Conservation (phyloP, 2,888 invertebrate species). For the Tryphoninae sp. region DNA sequence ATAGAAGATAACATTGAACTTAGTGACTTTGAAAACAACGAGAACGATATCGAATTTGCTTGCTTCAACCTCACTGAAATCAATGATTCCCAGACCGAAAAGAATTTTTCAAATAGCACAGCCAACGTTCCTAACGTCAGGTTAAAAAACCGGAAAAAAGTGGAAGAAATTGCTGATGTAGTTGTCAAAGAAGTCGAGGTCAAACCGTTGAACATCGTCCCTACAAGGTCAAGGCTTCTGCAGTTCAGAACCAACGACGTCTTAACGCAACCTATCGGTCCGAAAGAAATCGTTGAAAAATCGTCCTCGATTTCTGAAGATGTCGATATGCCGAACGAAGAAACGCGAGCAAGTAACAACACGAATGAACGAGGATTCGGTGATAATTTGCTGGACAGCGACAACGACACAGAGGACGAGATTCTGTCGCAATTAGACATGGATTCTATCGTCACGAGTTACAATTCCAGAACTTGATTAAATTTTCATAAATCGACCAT, state of each 20-base stretch:
- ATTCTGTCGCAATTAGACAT: constrained; percentile 76
- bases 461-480: constrained; percentile 41
- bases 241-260: constrained; percentile 58
- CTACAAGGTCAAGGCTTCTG: constrained; percentile 31
- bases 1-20: constrained; percentile 13
- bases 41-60: constrained; percentile 41
- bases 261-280: constrained; percentile 34
- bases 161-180: neutral
- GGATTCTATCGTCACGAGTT: constrained; percentile 68
- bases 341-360: neutral
- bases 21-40: constrained; percentile 30
- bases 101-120: constrained; percentile 22
- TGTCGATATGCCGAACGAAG: neutral
- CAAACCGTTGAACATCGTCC: constrained; percentile 3
- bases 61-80: constrained; percentile 46
- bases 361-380: constrained; percentile 44
- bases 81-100: constrained; percentile 17
- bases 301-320: neutral
- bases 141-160: neutral
- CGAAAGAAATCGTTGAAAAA: neutral
- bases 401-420: constrained; percentile 73
- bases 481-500: neutral
- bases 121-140: neutral
- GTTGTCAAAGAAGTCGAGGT: neutral
- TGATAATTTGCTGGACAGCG: constrained; percentile 63